Conservation (phyloP, 2,113 vertebrate genomes). For the Chaetops frenatus region DNA sequence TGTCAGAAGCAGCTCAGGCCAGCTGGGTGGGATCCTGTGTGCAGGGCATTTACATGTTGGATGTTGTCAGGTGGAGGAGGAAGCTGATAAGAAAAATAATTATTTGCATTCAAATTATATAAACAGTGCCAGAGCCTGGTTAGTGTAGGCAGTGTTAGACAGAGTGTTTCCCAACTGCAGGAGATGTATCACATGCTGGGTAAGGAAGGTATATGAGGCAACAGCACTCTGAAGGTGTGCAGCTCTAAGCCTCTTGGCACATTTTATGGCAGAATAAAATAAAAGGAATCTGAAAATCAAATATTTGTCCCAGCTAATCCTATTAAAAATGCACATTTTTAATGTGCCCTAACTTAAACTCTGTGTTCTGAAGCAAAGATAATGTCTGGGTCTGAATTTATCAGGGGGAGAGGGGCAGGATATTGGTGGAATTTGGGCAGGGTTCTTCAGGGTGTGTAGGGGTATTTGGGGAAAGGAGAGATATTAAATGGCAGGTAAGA, state of each 20-base stretch:
- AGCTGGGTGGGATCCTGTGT: background rate
- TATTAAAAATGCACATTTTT: background rate
- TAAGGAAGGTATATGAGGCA: background rate
- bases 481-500: background rate
- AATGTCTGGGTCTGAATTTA: background rate
- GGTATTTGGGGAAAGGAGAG: background rate
- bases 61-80: background rate
- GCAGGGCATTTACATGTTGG: background rate
- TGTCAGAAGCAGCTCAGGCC: background rate
- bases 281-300: background rate
- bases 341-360: background rate
- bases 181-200: background rate
- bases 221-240: background rate
- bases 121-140: background rate
- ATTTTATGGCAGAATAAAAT: background rate
- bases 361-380: background rate
- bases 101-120: background rate
- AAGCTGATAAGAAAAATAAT: background rate
- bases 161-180: background rate
- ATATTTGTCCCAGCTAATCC: background rate
- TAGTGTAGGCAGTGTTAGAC: background rate
- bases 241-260: background rate
- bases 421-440: background rate
- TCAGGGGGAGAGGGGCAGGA: rapidly evolving
- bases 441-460: background rate